These are phyloP conservation scores for Falco concolor DNA, from an alignment of 2,797 vertebrate genomes.

Conservation along the genomic window DNA sequence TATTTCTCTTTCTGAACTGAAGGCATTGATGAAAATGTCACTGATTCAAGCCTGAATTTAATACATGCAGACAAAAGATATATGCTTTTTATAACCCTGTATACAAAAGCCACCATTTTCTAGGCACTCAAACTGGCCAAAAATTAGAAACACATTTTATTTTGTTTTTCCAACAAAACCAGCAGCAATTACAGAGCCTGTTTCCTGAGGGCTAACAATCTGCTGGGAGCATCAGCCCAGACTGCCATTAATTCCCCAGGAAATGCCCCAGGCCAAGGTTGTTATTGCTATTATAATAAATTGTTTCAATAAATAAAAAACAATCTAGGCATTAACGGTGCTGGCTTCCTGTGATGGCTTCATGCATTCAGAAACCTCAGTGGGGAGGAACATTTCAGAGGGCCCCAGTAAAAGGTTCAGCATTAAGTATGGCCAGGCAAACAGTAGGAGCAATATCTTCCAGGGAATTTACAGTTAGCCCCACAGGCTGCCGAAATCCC, in stretches of 20 bases:
- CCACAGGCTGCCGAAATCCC: not conserved
- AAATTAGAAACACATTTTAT: conserved; percentile 61
- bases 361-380: conserved; percentile 34
- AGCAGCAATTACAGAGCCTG: conserved; percentile 20
- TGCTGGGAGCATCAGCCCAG: conserved; percentile 59
- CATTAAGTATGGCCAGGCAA: not conserved
- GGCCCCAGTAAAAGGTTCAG: not conserved
- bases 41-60: not conserved
- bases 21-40: not conserved
- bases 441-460: conserved; percentile 37
- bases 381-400: conserved; percentile 28
- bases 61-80: not conserved
- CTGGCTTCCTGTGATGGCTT: conserved; percentile 64
- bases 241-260: conserved; percentile 65
- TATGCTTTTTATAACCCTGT: not conserved
- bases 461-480: conserved; percentile 18
- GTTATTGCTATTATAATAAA: conserved; percentile 60
- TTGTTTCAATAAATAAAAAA: conserved; percentile 71
- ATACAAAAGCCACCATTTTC: not conserved
- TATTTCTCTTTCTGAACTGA: not conserved
- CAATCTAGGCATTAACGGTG: conserved; percentile 53
- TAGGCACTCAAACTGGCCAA: not conserved
- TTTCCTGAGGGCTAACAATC: conserved; percentile 59
- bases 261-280: conserved; percentile 50
- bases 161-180: conserved; percentile 48